phyloP scores from a whole-genome alignment of 2,797 vertebrate genomes.

The Chelon labrosus region DNA sequence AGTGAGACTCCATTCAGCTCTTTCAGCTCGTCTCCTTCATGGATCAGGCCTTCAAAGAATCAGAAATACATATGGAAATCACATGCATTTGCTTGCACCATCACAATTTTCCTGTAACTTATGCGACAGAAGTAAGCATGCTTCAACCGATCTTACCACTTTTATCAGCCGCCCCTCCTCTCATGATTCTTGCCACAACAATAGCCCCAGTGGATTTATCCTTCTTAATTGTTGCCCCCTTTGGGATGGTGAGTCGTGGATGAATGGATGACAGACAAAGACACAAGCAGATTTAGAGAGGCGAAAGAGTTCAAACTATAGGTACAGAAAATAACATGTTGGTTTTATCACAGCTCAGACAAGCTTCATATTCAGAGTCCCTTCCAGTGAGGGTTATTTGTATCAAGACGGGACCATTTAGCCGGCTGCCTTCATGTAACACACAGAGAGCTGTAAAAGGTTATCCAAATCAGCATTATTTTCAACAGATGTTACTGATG shows the following conservation, averaged over 20 bases:
- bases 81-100: background rate
- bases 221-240: constrained; percentile 94
- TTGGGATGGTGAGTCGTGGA: constrained; percentile 13
- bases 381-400: constrained; percentile 49
- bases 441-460: constrained; percentile 66
- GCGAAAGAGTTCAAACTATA: constrained; percentile 24
- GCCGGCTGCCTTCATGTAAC: constrained; percentile 63
- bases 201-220: constrained; percentile 90
- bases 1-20: constrained; percentile 94
- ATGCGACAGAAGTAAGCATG: background rate
- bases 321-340: constrained; percentile 44
- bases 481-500: constrained; percentile 80
- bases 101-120: background rate
- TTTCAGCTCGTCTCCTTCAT: constrained; percentile 92
- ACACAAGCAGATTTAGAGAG: constrained; percentile 30
- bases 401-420: constrained; percentile 53
- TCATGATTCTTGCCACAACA: constrained; percentile 93
- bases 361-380: constrained; percentile 43
- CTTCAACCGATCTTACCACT: constrained; percentile 84
- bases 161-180: constrained; percentile 92
- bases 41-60: constrained; percentile 89
- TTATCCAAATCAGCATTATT: constrained; percentile 72
- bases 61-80: constrained; percentile 26
- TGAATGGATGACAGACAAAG: constrained; percentile 20
- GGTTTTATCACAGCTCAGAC: constrained; percentile 58